These are phyloP conservation scores for Hycleus cichorii DNA, from an alignment of 1,140 invertebrate species.

Conservation along the genomic window DNA sequence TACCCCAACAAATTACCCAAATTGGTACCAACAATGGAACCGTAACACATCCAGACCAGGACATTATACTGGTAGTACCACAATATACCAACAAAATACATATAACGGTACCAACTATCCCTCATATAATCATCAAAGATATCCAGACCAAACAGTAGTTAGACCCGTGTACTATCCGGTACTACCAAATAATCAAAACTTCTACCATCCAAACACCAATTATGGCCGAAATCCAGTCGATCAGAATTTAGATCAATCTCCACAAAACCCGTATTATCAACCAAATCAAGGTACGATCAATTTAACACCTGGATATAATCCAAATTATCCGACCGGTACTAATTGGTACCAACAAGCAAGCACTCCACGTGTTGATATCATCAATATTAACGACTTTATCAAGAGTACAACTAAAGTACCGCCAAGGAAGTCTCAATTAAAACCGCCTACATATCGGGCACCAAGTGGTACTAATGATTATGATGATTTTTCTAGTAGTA, in stretches of 20 bases:
- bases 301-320: neutral
- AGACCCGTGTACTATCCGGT: neutral
- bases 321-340: too few species aligned
- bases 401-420: neutral
- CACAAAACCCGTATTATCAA: neutral
- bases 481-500: conserved; percentile 18
- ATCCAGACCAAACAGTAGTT: neutral
- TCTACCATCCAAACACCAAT: neutral
- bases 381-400: neutral
- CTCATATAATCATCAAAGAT: too few species aligned
- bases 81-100: neutral
- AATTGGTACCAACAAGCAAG: too few species aligned
- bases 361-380: too few species aligned
- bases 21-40: neutral
- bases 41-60: neutral
- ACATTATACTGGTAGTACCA: neutral
- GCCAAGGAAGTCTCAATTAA: too few species aligned
- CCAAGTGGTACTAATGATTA: conserved; percentile 15
- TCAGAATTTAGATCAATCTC: neutral
- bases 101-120: neutral
- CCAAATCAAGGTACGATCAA: neutral
- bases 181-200: neutral
- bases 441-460: too few species aligned
- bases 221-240: neutral
- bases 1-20: neutral